These are phyloP conservation scores for Phaedon cochleariae DNA, from an alignment of 2,888 invertebrate genomes.

Conservation along the genomic window DNA sequence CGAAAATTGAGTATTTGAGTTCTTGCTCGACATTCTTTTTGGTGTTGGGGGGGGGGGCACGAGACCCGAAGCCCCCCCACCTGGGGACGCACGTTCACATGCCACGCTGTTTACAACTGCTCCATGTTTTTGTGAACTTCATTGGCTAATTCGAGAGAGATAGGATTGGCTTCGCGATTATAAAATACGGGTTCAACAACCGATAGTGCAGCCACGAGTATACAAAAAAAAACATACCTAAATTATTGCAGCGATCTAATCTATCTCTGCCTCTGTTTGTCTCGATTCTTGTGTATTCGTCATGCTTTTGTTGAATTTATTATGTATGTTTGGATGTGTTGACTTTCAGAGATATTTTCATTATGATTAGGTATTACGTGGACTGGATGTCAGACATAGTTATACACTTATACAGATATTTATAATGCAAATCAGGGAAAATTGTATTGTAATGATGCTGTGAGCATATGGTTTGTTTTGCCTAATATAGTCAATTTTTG, in stretches of 20 bases:
- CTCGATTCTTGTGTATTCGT: slow-evolving; percentile 3
- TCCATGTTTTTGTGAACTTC: slow-evolving; percentile 33
- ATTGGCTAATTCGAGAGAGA: slow-evolving; percentile 34
- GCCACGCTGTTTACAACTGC: slow-evolving; percentile 33
- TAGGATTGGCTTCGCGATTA: slow-evolving; percentile 35
- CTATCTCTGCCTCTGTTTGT: neutral
- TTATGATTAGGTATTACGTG: no score
- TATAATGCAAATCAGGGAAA: no score
- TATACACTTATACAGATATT: no score
- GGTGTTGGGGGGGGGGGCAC: no score
- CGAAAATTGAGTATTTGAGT: no score
- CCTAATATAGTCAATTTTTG: no score
- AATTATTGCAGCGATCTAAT: slow-evolving; percentile 14
- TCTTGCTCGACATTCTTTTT: no score
- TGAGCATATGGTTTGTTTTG: no score
- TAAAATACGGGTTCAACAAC: slow-evolving; percentile 7
- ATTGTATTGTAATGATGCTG: no score
- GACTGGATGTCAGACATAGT: no score
- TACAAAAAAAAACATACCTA: neutral
- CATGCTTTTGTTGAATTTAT: slow-evolving; percentile 6
- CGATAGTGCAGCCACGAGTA: slow-evolving; percentile 17
- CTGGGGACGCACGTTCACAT: no score
- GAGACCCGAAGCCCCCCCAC: no score
- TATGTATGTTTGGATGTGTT: neutral
- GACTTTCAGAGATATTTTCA: neutral